These are phyloP conservation scores for Aphyosemion australe DNA, from an alignment of 2,113 vertebrate genomes.

Conservation along the genomic window DNA sequence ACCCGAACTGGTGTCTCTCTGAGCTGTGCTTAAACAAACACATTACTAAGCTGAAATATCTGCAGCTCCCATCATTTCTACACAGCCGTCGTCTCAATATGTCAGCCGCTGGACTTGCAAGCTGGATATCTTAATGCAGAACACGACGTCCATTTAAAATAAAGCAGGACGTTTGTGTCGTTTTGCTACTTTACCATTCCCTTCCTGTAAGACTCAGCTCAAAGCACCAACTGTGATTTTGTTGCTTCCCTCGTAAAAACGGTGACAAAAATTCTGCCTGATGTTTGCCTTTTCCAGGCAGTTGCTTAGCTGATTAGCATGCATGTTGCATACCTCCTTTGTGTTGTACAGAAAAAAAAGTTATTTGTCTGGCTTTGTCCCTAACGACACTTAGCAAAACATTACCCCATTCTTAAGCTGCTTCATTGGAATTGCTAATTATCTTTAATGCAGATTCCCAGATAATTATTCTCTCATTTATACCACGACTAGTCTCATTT, in stretches of 20 bases:
- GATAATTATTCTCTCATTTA: constrained; percentile 64
- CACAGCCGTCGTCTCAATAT: constrained; percentile 46
- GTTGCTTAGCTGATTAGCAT: constrained; percentile 59
- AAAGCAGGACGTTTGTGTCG: constrained; percentile 37
- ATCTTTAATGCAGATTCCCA: constrained; percentile 66
- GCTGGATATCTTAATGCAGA: constrained; percentile 40
- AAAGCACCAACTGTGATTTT: constrained; percentile 52
- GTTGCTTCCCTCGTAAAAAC: constrained; percentile 39
- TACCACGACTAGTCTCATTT: constrained; percentile 47
- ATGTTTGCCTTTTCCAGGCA: constrained; percentile 37
- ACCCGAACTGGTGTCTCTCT: constrained; percentile 23
- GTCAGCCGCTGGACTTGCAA: constrained; percentile 49
- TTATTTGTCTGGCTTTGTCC: constrained; percentile 48
- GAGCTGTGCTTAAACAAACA: constrained; percentile 60
- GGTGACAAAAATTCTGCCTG: constrained; percentile 43
- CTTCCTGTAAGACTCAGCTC: constrained; percentile 16
- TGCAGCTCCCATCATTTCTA: constrained; percentile 53
- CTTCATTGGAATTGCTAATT: constrained; percentile 68
- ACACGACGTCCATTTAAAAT: constrained; percentile 59
- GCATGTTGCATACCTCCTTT: constrained; percentile 37
- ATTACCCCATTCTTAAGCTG: constrained; percentile 61
- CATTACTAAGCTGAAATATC: constrained; percentile 71
- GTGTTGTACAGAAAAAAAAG: constrained; percentile 39
- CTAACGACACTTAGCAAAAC: constrained; percentile 62
- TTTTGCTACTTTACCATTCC: constrained; percentile 46